Conservation (phyloP, 2,888 invertebrate genomes). For the Aleiodes testaceus region DNA sequence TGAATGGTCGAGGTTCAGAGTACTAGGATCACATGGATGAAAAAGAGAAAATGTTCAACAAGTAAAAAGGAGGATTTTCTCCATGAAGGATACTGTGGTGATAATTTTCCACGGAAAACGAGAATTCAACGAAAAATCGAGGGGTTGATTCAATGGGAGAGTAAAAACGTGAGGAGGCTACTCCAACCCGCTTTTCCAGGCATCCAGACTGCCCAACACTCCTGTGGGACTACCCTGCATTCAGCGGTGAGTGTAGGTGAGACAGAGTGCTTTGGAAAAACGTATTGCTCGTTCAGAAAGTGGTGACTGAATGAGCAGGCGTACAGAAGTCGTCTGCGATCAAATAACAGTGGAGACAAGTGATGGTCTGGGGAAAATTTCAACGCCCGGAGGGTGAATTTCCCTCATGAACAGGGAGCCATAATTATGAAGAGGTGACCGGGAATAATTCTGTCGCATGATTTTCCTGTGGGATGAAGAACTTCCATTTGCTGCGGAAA, state of each 20-base stretch:
- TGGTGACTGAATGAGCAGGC: conserved; percentile 28
- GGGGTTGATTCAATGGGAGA: conserved; percentile 58
- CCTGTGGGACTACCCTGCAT: conserved; percentile 5
- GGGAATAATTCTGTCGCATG: neutral
- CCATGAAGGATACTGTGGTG: too few relatives aligned
- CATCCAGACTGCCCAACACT: neutral
- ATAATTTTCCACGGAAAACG: conserved; percentile 54
- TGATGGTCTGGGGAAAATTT: conserved; percentile 52
- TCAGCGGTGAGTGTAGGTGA: neutral
- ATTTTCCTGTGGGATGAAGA: conserved; percentile 47
- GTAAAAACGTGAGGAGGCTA: conserved; percentile 43
- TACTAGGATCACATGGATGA: conserved; percentile 2
- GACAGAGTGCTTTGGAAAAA: conserved; percentile 44
- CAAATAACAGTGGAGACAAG: neutral
- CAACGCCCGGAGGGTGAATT: conserved; percentile 61
- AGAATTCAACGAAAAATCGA: conserved; percentile 63
- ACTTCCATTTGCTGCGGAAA: conserved; percentile 15
- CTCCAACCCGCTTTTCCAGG: neutral
- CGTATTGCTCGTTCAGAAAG: conserved; percentile 19
- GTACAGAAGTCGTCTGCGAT: conserved; percentile 16
- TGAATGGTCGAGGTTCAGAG: neutral
- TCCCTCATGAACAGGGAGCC: conserved; percentile 64
- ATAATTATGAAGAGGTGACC: conserved; percentile 52
- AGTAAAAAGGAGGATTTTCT: neutral
- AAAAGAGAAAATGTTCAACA: neutral